phyloP scores from a whole-genome alignment of 2,113 vertebrate species.

The Dolichallabes microphthalmus region DNA sequence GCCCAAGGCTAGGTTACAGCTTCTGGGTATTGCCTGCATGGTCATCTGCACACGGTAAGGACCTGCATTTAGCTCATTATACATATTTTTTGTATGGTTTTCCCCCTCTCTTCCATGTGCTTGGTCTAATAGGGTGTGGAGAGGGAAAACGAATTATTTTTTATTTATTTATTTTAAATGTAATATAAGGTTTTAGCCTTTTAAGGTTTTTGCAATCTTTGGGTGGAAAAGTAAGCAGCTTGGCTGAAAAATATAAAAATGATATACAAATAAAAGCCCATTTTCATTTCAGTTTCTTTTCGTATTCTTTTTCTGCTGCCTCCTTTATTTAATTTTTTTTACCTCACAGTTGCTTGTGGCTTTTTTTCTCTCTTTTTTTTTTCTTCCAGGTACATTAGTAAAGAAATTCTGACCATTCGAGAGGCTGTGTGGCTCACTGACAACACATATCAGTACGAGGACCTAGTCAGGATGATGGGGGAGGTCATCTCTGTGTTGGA shows the following conservation, averaged over 20 bases:
- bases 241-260: neutral
- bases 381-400: conserved; percentile 79
- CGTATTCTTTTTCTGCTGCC: neutral
- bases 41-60: conserved; percentile 92
- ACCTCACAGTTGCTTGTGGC: neutral
- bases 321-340: no score
- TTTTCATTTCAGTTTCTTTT: neutral
- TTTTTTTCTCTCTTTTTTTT: neutral
- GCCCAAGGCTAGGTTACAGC: conserved; percentile 84
- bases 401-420: conserved; percentile 93
- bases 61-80: no score
- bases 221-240: neutral
- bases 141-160: neutral
- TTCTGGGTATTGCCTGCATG: conserved; percentile 97
- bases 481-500: conserved; percentile 89
- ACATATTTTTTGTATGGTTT: neutral
- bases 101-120: neutral
- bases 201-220: neutral
- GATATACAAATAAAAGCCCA: neutral
- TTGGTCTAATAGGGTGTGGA: neutral
- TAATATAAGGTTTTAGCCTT: neutral
- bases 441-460: conserved; percentile 97
- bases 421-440: conserved; percentile 98
- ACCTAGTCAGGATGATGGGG: conserved; percentile 97
- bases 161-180: no score